Base-by-base conservation (phyloP, 2,797 vertebrate species). In the Sebastes nivosus region DNA sequence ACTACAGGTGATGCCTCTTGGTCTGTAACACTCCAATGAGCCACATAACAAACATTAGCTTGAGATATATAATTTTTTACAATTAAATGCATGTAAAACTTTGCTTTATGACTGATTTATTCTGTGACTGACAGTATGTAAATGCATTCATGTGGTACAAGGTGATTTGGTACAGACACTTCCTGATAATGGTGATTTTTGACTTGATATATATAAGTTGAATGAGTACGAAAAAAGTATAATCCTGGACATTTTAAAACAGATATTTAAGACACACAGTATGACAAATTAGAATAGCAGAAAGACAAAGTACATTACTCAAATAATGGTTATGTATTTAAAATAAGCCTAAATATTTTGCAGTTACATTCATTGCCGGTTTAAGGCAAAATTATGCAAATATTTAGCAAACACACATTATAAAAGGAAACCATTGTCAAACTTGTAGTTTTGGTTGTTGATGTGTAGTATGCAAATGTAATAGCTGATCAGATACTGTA, bases 1-100 rank as follows among this genome's bases (percentile, higher is more conserved):
- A 94, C 80, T 95, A 95, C 88, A 92, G 88, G 84, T 92, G 73
- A 91, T 27, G 9, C 42, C 27, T 64, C 9, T 22, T 6, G 20
- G 12, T 50, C 50, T 65, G 59, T 16, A 30, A 58, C 29, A 46
- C 42, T 58, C 29, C n/a, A 6, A 38, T 12, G 36, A 65, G 5
- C 8, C 12, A 22, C 16, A 3, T 12, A 59, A 72, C 12, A 72
- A 64, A 68, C n/a, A 58, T 24, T 22, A 11, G 8, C 54, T 42
- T 30, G 7, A 58, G 68, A 65, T 9, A 14, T 29, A 32, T 29
- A 59, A 1, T 52, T 32, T 50, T 54, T 12, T 34, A 75, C 16
- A 73, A 20, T 65, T 8, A 8, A 82, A 79, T 3, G 13, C 42
- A 74, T 63, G 29, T 58, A 1, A 67, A 64, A 7, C 6, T 12